Conservation (phyloP, 2,113 vertebrate genomes). For the Crypturellus undulatus region DNA sequence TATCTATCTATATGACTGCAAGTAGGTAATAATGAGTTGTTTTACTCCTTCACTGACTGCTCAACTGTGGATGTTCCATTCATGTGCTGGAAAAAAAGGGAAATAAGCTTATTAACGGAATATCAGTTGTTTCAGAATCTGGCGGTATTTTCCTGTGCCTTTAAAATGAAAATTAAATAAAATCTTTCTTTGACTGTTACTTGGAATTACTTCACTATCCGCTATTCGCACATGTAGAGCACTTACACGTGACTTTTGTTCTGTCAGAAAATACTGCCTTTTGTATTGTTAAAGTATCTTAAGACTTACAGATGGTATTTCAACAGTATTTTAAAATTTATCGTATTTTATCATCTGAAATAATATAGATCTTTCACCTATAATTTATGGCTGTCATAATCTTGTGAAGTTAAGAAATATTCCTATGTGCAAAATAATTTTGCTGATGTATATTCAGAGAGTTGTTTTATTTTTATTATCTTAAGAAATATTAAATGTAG, state of each 20-base stretch:
- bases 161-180: conserved; percentile 58
- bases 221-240: neutral
- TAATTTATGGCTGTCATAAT: neutral
- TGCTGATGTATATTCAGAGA: neutral
- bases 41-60: conserved; percentile 50
- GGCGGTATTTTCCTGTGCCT: conserved; percentile 25
- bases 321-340: neutral
- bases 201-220: conserved; percentile 59
- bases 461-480: neutral
- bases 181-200: conserved; percentile 47
- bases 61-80: conserved; percentile 41
- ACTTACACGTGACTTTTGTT: conserved; percentile 29
- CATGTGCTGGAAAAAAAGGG: conserved; percentile 27
- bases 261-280: neutral
- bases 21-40: conserved; percentile 40
- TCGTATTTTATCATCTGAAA: neutral
- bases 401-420: neutral
- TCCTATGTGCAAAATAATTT: neutral
- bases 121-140: conserved; percentile 3
- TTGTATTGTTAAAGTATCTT: neutral
- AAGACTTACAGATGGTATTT: neutral
- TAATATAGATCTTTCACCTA: neutral
- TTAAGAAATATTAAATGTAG: neutral
- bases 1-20: conserved; percentile 15
- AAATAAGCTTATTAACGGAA: conserved; percentile 20